A percentile compares a stretch with the other conserved stretches of the same genome.
phyloP scores from a whole-genome alignment of 2,113 vertebrate species.

The Xenotilapia leptura region DNA sequence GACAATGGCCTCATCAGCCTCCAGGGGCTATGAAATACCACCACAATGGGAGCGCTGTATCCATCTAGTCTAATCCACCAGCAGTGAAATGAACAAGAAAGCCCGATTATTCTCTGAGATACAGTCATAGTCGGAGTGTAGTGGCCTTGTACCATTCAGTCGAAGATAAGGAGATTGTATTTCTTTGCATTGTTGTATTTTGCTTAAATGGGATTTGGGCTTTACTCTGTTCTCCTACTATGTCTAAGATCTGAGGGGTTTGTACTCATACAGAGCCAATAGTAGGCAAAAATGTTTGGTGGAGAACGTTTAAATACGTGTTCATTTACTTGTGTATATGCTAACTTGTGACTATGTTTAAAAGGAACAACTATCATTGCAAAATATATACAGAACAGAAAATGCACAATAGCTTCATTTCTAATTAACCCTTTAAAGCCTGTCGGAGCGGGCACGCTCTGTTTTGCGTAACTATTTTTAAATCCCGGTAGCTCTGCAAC shows the following conservation, averaged over 20 bases:
- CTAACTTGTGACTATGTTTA: not conserved
- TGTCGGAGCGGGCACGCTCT: accelerated
- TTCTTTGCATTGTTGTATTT: not conserved
- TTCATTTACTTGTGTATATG: not conserved
- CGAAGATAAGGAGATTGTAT: not conserved
- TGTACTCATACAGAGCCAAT: accelerated
- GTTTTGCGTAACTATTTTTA: too few species aligned
- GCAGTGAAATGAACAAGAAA: not conserved
- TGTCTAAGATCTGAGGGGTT: not conserved
- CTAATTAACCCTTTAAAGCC: not conserved
- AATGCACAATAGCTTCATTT: not conserved
- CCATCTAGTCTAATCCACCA: conserved; percentile 1
- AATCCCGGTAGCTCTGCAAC: too few species aligned
- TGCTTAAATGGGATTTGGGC: not conserved
- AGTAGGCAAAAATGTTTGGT: not conserved
- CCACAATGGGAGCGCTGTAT: not conserved
- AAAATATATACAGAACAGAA: not conserved
- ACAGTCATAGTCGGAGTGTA: not conserved
- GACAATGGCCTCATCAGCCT: conserved; percentile 25
- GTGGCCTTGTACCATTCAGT: not conserved
- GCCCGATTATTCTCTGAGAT: not conserved
- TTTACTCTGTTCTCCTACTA: not conserved
- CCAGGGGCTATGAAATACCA: conserved; percentile 9
- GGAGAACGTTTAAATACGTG: not conserved
- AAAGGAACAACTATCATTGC: not conserved